These are phyloP conservation scores for Scaeva pyrastri DNA, from an alignment of 2,888 invertebrate species.

Conservation along the genomic window DNA sequence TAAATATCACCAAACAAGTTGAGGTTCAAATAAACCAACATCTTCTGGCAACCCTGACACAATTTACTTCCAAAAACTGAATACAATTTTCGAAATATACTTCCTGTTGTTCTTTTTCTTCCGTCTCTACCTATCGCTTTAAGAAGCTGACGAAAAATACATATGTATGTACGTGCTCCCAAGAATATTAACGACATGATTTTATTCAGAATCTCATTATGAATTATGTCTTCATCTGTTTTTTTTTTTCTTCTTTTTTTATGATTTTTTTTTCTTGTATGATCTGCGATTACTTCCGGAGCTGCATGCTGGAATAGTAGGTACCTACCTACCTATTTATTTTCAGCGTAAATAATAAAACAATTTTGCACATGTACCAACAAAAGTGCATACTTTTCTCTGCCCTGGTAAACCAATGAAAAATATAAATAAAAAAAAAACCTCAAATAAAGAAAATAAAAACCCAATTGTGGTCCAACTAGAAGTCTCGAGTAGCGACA, in stretches of 20 bases:
- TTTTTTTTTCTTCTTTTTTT: background rate
- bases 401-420: slow-evolving; percentile 41
- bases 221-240: slow-evolving; percentile 9
- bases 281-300: slow-evolving; percentile 47
- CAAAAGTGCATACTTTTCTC: background rate
- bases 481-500: slow-evolving; percentile 1
- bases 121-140: slow-evolving; percentile 25
- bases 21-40: slow-evolving; percentile 1
- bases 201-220: slow-evolving; percentile 59
- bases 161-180: slow-evolving; percentile 47
- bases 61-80: slow-evolving; percentile 55
- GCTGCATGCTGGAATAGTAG: background rate
- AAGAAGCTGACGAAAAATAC: slow-evolving; percentile 2
- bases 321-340: background rate
- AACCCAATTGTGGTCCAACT: slow-evolving; percentile 67
- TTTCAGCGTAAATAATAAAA: slow-evolving; percentile 4
- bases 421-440: slow-evolving; percentile 1
- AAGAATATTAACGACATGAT: slow-evolving; percentile 57
- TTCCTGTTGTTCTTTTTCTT: slow-evolving; percentile 52
- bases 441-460: slow-evolving; percentile 53
- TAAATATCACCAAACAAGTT: background rate
- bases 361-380: slow-evolving; percentile 33
- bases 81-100: slow-evolving; percentile 61
- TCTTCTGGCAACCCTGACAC: slow-evolving; percentile 60
- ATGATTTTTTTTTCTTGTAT: slow-evolving; percentile 6